Evolutionary conservation across 2,797 vertebrate species (phyloP).

Genomic region (Cyprinella venusta): DNA sequence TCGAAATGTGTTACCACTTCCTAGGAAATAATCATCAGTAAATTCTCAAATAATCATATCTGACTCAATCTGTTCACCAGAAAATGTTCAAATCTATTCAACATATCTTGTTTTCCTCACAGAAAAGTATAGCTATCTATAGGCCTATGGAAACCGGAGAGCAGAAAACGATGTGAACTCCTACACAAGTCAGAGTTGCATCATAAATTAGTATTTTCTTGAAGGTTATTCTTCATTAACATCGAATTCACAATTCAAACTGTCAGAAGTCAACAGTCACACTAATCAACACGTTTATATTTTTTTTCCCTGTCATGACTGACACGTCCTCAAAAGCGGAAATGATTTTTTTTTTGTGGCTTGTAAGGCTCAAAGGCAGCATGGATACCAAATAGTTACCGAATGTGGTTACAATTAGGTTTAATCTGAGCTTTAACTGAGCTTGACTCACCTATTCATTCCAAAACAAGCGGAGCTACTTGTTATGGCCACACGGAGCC

Average conservation of each 20-base stretch:
- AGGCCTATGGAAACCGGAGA: too few relatives aligned
- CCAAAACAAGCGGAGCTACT: neutral
- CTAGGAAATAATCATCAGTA: neutral
- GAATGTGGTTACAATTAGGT: neutral
- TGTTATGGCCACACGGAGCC: constrained; percentile 72
- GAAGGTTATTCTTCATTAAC: neutral
- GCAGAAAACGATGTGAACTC: neutral
- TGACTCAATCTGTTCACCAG: neutral
- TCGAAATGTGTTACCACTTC: neutral
- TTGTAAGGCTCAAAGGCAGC: neutral
- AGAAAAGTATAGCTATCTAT: neutral
- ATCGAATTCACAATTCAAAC: neutral
- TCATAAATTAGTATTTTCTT: neutral
- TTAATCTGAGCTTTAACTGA: neutral
- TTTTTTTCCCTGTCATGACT: neutral
- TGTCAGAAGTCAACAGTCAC: neutral
- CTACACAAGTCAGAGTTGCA: neutral
- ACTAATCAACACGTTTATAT: neutral
- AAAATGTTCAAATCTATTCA: neutral
- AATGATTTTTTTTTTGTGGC: neutral
- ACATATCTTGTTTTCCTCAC: neutral
- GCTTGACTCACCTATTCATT: neutral
- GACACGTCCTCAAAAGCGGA: neutral
- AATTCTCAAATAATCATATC: neutral
- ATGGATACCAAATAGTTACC: neutral